Base-by-base conservation (phyloP, 2,797 vertebrate genomes). In the Myotis myotis region DNA sequence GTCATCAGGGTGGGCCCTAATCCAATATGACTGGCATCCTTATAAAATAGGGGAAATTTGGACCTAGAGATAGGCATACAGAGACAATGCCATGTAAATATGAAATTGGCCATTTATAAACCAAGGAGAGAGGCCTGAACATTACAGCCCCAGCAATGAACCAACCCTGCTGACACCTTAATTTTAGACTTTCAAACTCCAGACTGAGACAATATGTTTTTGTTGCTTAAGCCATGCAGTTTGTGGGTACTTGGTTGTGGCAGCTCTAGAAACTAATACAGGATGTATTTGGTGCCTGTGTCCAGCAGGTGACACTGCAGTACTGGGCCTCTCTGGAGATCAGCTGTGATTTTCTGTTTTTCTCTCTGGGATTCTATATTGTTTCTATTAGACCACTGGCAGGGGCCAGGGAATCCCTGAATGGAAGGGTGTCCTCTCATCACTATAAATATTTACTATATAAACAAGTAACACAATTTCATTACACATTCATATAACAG, bases 171-270 rank as follows among this genome's bases (percentile, higher is more conserved):
- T 89, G 66, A 57, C n/a, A 78, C 49, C 36, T 41, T 94, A 38
- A 85, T 23, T 85, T 86, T 44, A 53, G 78, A 76, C 85, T 95
- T 94, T 51, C 44, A 36, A 41, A 66, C 23, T 94, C 64, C 47
- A 78, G 81, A 55, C 4, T 3, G 38, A 89, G 70, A 83, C 41
- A 62, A 68, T 71, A 23, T 33, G 53, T 33, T 76, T 82, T 55
- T 66, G 8, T 62, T 74, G 19, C n/a, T 57, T 74, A 89, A 94
- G 23, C 71, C 13, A 38, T 20, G 51, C 13, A 15, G 71, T 75
- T 13, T 51, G 55, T 81, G 28, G 44, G 49, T 44, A 15, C 41
- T 47, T 79, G 57, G 36, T 51, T 44, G 13, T 3, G n/a, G 44
- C 55, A 62, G 55, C 22, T 38, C 41, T 64, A 62, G 28, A 79